Evolutionary conservation across 2,888 invertebrate genomes (phyloP), one percentile per base, ranked within the genome.

Genomic region (Kuschelorhynchus macadamiae): DNA sequence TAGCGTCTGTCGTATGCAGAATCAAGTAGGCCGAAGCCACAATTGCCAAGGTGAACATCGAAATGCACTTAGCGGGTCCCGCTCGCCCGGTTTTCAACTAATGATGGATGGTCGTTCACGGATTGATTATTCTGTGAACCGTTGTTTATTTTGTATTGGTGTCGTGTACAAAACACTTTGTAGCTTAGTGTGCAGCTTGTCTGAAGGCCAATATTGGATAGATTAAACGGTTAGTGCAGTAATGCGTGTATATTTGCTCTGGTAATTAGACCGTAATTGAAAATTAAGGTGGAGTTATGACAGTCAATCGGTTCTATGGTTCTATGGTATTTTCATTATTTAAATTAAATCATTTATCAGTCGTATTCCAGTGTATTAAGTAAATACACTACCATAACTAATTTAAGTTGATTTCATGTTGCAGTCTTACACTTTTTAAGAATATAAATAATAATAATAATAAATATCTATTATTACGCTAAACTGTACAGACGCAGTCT

Each of bases 31-130:
- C 49, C 44, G 39, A 25, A 50, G 50, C 50, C 67, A 49, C 62
- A 67, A 60, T 55, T 64, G 64, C 53, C 59, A 64, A 68, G 68
- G 64, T 63, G 68, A 68, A 68, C 68, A 68, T 59, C 63, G 68
- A 64, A 68, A 68, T 68, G 64, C 68, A 68, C 68, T 68, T 64
- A 64, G 59, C 55, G 21, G 25, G 47, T n/a, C 47, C 56, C 62
- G 61, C 25, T 47, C 49, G 42, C n/a, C 47, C 60, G 44, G 60
- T 32, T 55, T 61, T 61, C 30, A 42, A 36, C 67, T 62, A 67
- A 62, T 67, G 67, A 67, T 67, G 62, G 67, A 67, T 67, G 67
- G 52, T 50, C 33, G 46, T 42, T 62, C 41, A 36, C 56, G 32
- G 61, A 67, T 67, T 67, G 67, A 67, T 67, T 67, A 62, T 62